Percentiles rank a stretch among this genome's conserved stretches.
Conservation (phyloP, 2,888 invertebrate genomes). For the Mechanitis messenoides region DNA sequence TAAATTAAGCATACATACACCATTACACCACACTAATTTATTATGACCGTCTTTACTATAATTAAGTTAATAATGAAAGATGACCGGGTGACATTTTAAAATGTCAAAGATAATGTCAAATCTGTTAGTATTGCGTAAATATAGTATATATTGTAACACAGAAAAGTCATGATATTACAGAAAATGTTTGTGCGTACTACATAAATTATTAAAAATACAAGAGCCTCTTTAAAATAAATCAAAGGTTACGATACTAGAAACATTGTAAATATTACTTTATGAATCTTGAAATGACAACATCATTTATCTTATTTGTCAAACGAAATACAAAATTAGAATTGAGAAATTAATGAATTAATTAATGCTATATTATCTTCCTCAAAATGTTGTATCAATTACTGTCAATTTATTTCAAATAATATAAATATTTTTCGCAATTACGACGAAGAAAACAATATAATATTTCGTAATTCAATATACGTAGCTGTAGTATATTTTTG, state of each 20-base stretch:
- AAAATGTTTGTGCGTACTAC: too few species aligned
- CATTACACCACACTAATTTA: too few species aligned
- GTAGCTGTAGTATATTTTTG: conserved; percentile 47
- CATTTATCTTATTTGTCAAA: neutral
- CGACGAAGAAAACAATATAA: conserved; percentile 18
- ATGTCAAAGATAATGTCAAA: conserved; percentile 6
- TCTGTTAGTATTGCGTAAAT: neutral
- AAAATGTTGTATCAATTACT: neutral
- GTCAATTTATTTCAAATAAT: conserved; percentile 1
- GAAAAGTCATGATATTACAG: too few species aligned
- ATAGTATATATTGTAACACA: neutral
- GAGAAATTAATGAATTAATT: neutral
- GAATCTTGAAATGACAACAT: too few species aligned
- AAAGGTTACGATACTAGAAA: too few species aligned
- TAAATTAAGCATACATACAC: too few species aligned
- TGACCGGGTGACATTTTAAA: conserved; percentile 1
- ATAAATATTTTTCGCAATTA: conserved; percentile 5
- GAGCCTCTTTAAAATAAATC: too few species aligned
- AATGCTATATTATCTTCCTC: neutral
- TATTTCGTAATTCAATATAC: conserved; percentile 34
- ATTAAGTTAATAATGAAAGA: neutral
- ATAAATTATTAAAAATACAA: too few species aligned
- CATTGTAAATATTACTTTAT: too few species aligned
- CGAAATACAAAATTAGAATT: neutral
- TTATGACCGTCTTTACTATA: neutral